These are phyloP conservation scores for Lepidocolaptes lacrymiger DNA, from an alignment of 2,797 vertebrate genomes.

Conservation along the genomic window DNA sequence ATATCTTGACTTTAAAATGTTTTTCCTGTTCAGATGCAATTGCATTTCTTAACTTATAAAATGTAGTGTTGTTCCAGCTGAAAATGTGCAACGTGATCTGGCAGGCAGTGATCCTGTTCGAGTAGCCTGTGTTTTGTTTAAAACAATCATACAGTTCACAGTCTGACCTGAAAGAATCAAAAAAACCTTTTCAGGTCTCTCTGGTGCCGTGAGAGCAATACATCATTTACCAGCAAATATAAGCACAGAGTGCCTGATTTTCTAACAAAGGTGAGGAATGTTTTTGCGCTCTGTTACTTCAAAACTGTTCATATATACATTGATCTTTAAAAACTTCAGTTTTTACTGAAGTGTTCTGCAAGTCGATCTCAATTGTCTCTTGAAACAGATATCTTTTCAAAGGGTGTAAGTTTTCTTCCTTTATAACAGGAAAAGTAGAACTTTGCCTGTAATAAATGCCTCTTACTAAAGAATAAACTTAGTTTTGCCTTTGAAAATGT, in stretches of 20 bases:
- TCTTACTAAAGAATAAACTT: not conserved
- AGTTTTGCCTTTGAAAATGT: not conserved
- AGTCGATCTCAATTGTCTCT: slow-evolving; percentile 43
- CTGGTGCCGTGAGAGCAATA: not conserved
- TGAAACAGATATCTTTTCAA: not conserved
- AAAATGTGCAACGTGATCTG: not conserved
- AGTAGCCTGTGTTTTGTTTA: not conserved
- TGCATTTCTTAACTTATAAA: slow-evolving; percentile 18
- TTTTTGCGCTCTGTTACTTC: slow-evolving; percentile 16
- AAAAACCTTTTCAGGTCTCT: not conserved
- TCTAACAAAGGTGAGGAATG: slow-evolving; percentile 58
- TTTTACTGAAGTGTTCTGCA: not conserved
- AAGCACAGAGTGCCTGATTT: slow-evolving; percentile 33
- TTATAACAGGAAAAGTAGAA: not conserved
- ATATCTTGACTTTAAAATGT: not conserved
- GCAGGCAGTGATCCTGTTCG: not conserved
- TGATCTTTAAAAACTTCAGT: not conserved
- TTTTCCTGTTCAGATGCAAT: slow-evolving; percentile 44
- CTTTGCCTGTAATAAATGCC: not conserved
- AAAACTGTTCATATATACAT: not conserved
- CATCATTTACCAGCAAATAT: not conserved
- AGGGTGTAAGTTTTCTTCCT: not conserved
- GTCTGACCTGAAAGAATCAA: slow-evolving; percentile 6
- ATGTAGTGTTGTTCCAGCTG: slow-evolving; percentile 17
- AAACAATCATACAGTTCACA: not conserved